A percentile compares a stretch with the other conserved stretches of the same genome.
phyloP scores from a whole-genome alignment of 1,140 invertebrate genomes.

The Charaxes varanes region DNA sequence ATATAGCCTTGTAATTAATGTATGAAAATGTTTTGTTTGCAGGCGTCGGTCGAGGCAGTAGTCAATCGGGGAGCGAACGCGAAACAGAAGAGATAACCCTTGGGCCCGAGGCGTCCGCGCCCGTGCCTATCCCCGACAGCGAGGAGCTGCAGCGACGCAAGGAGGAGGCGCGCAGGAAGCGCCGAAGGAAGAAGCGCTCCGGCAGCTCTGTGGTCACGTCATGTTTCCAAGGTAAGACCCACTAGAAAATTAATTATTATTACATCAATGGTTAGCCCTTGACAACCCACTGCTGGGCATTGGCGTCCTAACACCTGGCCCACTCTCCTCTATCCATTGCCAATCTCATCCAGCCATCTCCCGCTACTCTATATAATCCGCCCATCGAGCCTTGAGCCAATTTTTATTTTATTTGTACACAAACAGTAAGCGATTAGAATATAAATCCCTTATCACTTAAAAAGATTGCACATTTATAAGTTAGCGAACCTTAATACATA shows the following conservation, averaged over 20 bases:
- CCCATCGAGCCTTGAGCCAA: too few relatives aligned
- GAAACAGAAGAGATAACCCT: slow-evolving; percentile 52
- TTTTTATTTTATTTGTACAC: too few relatives aligned
- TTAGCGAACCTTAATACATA: too few relatives aligned
- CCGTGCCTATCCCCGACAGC: slow-evolving; percentile 72
- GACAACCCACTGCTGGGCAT: too few relatives aligned
- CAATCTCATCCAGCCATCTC: too few relatives aligned
- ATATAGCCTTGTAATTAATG: background rate
- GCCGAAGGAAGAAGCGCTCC: slow-evolving; percentile 91
- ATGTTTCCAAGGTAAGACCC: slow-evolving; percentile 86
- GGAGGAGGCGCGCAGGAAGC: slow-evolving; percentile 89
- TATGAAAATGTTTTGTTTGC: slow-evolving; percentile 14
- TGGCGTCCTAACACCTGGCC: too few relatives aligned
- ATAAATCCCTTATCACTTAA: too few relatives aligned
- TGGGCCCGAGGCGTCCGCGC: slow-evolving; percentile 57
- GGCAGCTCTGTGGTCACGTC: slow-evolving; percentile 89
- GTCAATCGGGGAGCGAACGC: slow-evolving; percentile 71
- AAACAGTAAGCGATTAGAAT: too few relatives aligned
- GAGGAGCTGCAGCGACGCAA: slow-evolving; percentile 82
- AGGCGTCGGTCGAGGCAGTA: slow-evolving; percentile 72
- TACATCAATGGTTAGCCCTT: too few relatives aligned
- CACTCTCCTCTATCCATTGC: too few relatives aligned
- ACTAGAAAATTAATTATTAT: background rate
- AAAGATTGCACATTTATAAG: too few relatives aligned
- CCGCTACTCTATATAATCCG: too few relatives aligned